A percentile compares a stretch with the other conserved stretches of the same genome.
Evolutionary conservation across 2,888 invertebrate genomes (phyloP).

Genomic region (Graphium colonna): DNA sequence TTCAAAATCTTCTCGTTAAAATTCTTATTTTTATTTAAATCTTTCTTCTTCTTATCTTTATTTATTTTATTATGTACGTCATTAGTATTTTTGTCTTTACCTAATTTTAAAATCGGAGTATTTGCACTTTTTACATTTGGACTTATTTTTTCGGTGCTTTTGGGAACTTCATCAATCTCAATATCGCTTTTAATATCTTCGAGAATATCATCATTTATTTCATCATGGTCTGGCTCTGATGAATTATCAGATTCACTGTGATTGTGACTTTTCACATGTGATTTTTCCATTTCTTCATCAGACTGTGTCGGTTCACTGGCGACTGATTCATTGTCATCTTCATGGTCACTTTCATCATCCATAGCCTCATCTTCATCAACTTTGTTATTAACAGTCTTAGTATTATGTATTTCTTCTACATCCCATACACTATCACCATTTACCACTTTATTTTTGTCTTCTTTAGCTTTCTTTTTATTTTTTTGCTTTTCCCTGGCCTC

Average conservation of each 20-base stretch:
- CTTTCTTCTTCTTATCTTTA: constrained; percentile 49
- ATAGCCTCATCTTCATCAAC: constrained; percentile 19
- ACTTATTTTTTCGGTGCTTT: constrained; percentile 16
- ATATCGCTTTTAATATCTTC: neutral
- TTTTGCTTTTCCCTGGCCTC: constrained; percentile 60
- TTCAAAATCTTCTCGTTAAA: constrained; percentile 58
- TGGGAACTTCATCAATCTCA: constrained; percentile 10
- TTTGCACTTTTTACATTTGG: constrained; percentile 11
- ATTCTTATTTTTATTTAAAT: constrained; percentile 56
- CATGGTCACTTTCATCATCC: constrained; percentile 17
- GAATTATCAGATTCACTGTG: constrained; percentile 20
- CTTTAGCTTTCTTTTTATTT: constrained; percentile 40
- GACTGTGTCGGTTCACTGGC: constrained; percentile 20
- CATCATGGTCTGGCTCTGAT: constrained; percentile 16
- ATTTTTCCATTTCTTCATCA: constrained; percentile 20
- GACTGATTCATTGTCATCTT: constrained; percentile 16
- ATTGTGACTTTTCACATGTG: too few species aligned
- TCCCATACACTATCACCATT: constrained; percentile 55
- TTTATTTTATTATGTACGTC: constrained; percentile 1
- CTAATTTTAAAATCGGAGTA: neutral
- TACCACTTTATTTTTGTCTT: constrained; percentile 40
- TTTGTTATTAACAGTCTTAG: constrained; percentile 23
- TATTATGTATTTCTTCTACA: constrained; percentile 39
- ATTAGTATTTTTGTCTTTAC: neutral
- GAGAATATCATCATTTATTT: constrained; percentile 2